Base-by-base conservation (phyloP, 1,140 invertebrate species). In the Heliconius hewitsoni region DNA sequence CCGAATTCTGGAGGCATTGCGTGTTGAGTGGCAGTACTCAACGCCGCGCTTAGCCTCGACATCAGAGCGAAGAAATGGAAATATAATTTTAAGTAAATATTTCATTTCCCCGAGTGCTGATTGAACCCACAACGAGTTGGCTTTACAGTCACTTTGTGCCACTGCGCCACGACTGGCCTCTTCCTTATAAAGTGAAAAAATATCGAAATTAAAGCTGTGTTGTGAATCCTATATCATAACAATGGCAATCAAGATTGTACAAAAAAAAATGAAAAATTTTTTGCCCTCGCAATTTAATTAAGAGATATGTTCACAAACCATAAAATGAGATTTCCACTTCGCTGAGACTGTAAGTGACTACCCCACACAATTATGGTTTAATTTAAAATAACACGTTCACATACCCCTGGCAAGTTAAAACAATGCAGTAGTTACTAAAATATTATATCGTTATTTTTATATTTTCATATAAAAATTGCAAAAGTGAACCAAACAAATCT, bases 271-370 rank as follows among this genome's bases (percentile, higher is more conserved):
- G 74, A 75, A 42, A 37, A 37, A 42, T 74, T 74, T 74, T 75
- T 37, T 60, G 18, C 74, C 74, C 74, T 39, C 39, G 74, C 74
- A 75, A 75, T 75, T 75, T 75, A 75, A 75, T 75, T 75, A 75
- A 75, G 74, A 75, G 74, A 75, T 75, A 74, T 74, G 73, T 74
- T 74, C 55, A 75, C 74, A 75, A 60, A 60, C 74, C 80, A 81
- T 81, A 81, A 81, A 81, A 81, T 81, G 80, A 81, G 80, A 78
- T 81, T 81, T 81, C 80, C 80, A 78, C 80, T 71, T 76, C 73
- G 77, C 50, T 75, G 80, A 76, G 73, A 66, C 52, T 78, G 76
- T 81, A 81, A 81, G 77, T 81, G 80, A 81, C 77, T 78, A 77
- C 76, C 74, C 77, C 73, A 78, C 75, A 52, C 75, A 74, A 75